Evolutionary conservation across 2,888 invertebrate genomes (phyloP).

Genomic region (Agrochola lychnidis): DNA sequence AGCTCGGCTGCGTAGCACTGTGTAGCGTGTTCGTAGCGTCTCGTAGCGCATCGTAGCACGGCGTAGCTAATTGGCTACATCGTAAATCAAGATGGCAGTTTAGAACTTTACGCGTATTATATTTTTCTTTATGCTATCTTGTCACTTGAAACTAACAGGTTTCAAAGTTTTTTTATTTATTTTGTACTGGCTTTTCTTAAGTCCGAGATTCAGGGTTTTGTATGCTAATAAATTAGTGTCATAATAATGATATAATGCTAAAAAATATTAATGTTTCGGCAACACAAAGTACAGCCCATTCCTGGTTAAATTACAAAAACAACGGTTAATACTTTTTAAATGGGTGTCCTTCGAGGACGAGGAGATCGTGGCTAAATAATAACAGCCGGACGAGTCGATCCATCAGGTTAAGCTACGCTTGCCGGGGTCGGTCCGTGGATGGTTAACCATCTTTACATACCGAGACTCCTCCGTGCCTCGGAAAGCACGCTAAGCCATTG

Average conservation of each 20-base stretch:
- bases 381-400: no score
- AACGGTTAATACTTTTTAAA: neutral
- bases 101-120: slow-evolving; percentile 7
- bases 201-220: neutral
- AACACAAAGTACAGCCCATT: neutral
- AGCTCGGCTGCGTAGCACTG: slow-evolving; percentile 47
- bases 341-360: neutral
- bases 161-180: slow-evolving; percentile 13
- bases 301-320: neutral
- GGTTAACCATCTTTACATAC: no score
- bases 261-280: neutral
- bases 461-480: no score
- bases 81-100: slow-evolving; percentile 45
- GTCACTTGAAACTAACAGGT: neutral
- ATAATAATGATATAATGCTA: neutral
- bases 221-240: neutral
- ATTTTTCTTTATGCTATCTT: slow-evolving; percentile 28
- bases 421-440: no score
- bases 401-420: no score
- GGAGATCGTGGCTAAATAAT: no score
- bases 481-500: no score
- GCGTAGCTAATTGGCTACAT: slow-evolving; percentile 57
- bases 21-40: slow-evolving; percentile 50
- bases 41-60: slow-evolving; percentile 40
- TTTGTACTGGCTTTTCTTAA: neutral